Percentiles rank a stretch among this genome's conserved stretches.
phyloP scores from a whole-genome alignment of 2,113 vertebrate genomes.

The Siniperca chuatsi region DNA sequence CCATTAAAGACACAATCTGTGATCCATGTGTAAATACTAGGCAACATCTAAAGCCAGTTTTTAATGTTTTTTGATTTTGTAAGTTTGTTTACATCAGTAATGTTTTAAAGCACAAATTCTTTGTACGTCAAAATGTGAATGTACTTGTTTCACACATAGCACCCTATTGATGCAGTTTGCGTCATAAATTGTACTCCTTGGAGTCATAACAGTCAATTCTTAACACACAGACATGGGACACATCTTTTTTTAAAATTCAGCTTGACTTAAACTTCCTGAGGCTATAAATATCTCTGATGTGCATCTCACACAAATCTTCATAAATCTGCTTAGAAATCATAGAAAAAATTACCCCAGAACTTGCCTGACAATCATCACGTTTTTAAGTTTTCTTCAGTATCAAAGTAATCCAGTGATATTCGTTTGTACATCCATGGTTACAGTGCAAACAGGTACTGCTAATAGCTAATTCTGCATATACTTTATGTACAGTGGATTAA shows the following conservation, averaged over 20 bases:
- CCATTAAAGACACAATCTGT: constrained; percentile 9
- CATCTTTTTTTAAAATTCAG: background rate
- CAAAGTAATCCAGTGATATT: background rate
- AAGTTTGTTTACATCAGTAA: background rate
- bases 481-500: background rate
- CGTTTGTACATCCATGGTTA: background rate
- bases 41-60: background rate
- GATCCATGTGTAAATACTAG: constrained; percentile 1
- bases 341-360: background rate
- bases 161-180: background rate
- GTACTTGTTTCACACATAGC: background rate
- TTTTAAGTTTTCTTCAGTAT: background rate
- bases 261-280: background rate
- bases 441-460: background rate
- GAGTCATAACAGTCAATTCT: background rate
- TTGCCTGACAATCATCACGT: background rate
- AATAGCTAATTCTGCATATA: background rate
- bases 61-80: background rate
- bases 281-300: background rate
- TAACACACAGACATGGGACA: background rate
- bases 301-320: background rate
- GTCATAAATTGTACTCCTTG: no score
- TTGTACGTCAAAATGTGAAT: background rate
- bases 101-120: background rate
- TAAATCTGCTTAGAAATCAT: background rate